Evolutionary conservation across 1,140 invertebrate species (phyloP), one percentile per base, ranked within the genome.

Genomic region (Geopemphigus sp.): DNA sequence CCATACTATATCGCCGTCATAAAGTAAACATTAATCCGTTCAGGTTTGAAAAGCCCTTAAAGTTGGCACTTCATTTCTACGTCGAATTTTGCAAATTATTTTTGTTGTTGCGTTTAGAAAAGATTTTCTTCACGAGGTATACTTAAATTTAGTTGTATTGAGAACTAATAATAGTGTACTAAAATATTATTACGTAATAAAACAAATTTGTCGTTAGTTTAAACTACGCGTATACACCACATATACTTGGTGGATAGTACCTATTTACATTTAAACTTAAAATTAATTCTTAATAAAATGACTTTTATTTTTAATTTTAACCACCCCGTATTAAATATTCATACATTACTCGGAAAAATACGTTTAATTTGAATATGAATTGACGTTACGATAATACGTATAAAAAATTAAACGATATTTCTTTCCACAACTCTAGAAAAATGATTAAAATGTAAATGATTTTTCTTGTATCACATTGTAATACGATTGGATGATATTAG

Each of bases 21-120:
- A 53, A 50, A 53, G 45, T 50, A 70, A 39, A 70, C 17, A 50
- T 70, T 70, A 50, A 72, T 72, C 68, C 68, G 53, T 47, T 53
- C 10, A 22, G 22, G 24, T 72, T 19, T 26, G 5, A 6, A 2
- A 17, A 26, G 50, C 12, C 24, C 24, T 22, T 70, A 26, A 53
- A 53, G 14, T 26, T 24, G 45, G 45, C 45, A 72, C 45, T 53
- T 53, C 68, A 53, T 22, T 72, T 22, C n/a, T 63, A 8, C 26
- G 61, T 32, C 32, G 61, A 63, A 24, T 19, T n/a, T 45, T 39
- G 19, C 19, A 22, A 66, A 66, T 39, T 17, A 72, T 72, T 72
- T 26, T 53, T 22, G 26, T 14, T 53, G 19, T 53, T 24, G 15
- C 14, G 22, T 53, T 72, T 24, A 72, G 19, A 10, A 26, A 39